Percentiles rank a stretch among this genome's conserved stretches.
Conservation (phyloP, 2,888 invertebrate species). For the Tetragnatha montana region DNA sequence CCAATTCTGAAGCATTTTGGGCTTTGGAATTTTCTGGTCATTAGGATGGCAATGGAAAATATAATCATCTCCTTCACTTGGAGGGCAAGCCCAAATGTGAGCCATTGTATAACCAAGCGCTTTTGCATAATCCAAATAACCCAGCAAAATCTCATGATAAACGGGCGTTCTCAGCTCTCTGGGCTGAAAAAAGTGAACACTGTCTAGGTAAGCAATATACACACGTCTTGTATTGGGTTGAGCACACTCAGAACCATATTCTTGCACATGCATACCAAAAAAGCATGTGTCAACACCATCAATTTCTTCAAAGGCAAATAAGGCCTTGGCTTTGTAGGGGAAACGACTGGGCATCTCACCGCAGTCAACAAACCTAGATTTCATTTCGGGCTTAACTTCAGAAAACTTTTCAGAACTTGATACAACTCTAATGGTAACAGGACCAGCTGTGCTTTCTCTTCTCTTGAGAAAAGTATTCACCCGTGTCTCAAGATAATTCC, state of each 20-base stretch:
- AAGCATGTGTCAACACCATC: conserved; percentile 99
- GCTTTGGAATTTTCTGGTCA: conserved; percentile 99
- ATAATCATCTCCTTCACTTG: conserved; percentile 99
- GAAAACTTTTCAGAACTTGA: conserved; percentile 98
- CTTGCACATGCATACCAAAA: conserved; percentile 99
- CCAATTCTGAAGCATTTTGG: conserved; percentile 99
- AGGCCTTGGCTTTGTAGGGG: conserved; percentile 97
- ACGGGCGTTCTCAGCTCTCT: conserved; percentile 97
- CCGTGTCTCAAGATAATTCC: conserved; percentile 96
- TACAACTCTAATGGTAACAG: conserved; percentile 97
- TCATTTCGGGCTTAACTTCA: conserved; percentile 99
- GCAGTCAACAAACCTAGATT: conserved; percentile 85
- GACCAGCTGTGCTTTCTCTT: conserved; percentile 90
- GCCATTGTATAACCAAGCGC: conserved; percentile 99
- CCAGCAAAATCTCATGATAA: conserved; percentile 98
- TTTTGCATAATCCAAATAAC: conserved; percentile 98
- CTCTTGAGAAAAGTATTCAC: conserved; percentile 98
- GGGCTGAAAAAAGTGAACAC: conserved; percentile 99
- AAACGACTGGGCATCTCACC: conserved; percentile 92
- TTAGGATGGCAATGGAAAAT: conserved; percentile 99
- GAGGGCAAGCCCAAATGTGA: conserved; percentile 99
- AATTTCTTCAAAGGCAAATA: conserved; percentile 99
- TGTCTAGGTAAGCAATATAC: conserved; percentile 99
- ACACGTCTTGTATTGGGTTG: conserved; percentile 95
- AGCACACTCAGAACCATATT: conserved; percentile 97